Base-by-base conservation (phyloP, 2,888 invertebrate genomes). In the Glyphotaelius pellucidus region DNA sequence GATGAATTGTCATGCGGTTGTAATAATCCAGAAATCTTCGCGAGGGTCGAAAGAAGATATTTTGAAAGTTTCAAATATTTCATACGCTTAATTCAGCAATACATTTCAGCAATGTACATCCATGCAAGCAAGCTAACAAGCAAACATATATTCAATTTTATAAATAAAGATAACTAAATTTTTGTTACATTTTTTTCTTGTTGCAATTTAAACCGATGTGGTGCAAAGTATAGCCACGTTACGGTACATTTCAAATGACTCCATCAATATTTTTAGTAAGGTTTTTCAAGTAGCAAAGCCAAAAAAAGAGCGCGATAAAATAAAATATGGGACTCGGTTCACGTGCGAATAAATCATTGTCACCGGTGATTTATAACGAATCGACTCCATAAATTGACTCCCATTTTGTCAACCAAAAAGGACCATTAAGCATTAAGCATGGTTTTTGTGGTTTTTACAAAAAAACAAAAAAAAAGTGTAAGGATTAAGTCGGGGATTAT, bases 371-470 rank as follows among this genome's bases (percentile, higher is more conserved):
- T 91, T 91, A 91, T 91, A 91, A 80, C 67, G 87, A 91, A 80
- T 87, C 91, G 80, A 91, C 80, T 91, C 91, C 32, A 91, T 91
- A 88, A 87, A 91, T 91, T 87, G 91, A 86, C 87, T 90, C 88
- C 80, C 91, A 91, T 91, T 91, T 91, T 91, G 87, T 91, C 87
- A 91, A 91, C 38, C 87, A 88, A 91, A 91, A 47, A 91, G 67
- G 15, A 81, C 31, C 90, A 90, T 90, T 67, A 38, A 80, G 80
- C 42, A 42, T n/a, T 32, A 38, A 38, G 38, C 89, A n/a, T 31
- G n/a, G 42, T 89, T 89, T 80, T 80, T 85, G 19, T 3, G 25
- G 35, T 42, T 85, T 85, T 42, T 42, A 38, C 11, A 85, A 85
- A 85, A n/a, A n/a, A n/a, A n/a, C n/a, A n/a, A n/a, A n/a, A n/a